Evolutionary conservation across 2,113 vertebrate genomes (phyloP).

Genomic region (Furnarius figulus): DNA sequence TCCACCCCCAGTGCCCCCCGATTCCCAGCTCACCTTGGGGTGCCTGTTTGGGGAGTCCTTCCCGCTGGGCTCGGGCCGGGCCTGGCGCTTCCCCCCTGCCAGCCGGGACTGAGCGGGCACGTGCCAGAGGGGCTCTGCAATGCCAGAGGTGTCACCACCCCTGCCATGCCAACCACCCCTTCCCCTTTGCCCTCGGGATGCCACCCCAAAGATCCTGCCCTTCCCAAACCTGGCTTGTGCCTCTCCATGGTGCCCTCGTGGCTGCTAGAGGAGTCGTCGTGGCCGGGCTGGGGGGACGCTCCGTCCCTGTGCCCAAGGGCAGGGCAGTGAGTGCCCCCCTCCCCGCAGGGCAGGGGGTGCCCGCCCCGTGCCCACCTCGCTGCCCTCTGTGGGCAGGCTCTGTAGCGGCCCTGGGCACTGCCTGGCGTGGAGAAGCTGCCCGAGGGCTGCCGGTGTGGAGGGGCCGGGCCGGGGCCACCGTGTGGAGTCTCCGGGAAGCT

Average conservation of each 20-base stretch:
- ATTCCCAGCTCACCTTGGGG: constrained; percentile 76
- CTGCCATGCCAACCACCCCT: too few relatives aligned
- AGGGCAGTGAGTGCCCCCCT: too few relatives aligned
- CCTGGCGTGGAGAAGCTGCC: constrained; percentile 87
- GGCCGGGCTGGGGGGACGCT: constrained; percentile 56
- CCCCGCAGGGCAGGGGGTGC: too few relatives aligned
- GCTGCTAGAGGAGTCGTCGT: constrained; percentile 85
- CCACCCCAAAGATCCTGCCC: too few relatives aligned
- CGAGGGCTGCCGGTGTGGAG: constrained; percentile 87
- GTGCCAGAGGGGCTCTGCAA: constrained; percentile 89
- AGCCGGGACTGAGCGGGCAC: constrained; percentile 78
- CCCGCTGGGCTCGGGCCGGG: constrained; percentile 81
- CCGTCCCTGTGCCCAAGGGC: neutral
- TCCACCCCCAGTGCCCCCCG: too few relatives aligned
- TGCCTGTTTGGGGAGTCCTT: constrained; percentile 89
- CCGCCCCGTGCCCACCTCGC: too few relatives aligned
- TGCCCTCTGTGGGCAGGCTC: too few relatives aligned
- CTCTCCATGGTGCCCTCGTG: constrained; percentile 91
- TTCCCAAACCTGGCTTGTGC: constrained; percentile 77
- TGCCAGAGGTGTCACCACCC: too few relatives aligned
- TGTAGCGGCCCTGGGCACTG: neutral
- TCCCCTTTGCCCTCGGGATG: too few relatives aligned
- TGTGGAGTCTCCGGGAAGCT: constrained; percentile 92
- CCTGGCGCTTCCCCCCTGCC: constrained; percentile 70
- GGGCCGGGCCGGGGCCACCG: constrained; percentile 25